Evolutionary conservation across 2,888 invertebrate species (phyloP).

Genomic region (Mythimna vitellina): DNA sequence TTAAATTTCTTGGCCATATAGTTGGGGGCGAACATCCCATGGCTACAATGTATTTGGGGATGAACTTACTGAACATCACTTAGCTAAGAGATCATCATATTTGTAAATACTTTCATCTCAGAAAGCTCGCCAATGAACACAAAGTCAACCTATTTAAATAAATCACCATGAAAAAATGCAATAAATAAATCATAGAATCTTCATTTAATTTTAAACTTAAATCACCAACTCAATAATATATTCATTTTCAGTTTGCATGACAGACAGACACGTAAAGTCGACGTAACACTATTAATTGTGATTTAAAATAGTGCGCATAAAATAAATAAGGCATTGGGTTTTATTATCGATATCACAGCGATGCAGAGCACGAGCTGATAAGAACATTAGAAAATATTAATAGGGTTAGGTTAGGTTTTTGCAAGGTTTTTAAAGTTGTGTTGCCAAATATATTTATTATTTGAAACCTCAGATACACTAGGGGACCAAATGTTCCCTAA

Average conservation of each 20-base stretch:
- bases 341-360: slow-evolving; percentile 80
- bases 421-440: neutral
- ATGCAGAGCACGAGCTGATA: slow-evolving; percentile 61
- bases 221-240: neutral
- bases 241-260: slow-evolving; percentile 6
- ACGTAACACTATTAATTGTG: slow-evolving; percentile 53
- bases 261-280: slow-evolving; percentile 45
- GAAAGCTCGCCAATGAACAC: neutral
- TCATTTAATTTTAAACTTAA: neutral
- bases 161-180: neutral
- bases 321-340: slow-evolving; percentile 74
- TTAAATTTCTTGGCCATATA: neutral
- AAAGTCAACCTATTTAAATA: neutral
- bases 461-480: neutral
- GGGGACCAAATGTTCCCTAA: no score
- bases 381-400: slow-evolving; percentile 18
- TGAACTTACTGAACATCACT: neutral
- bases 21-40: neutral
- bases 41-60: no score
- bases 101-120: neutral
- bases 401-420: neutral
- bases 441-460: neutral
- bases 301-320: slow-evolving; percentile 61
- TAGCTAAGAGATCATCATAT: neutral
- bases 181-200: neutral